Percentiles rank a stretch among this genome's conserved stretches.
Evolutionary conservation across 2,113 vertebrate genomes (phyloP).

Genomic region (Percina caprodes): DNA sequence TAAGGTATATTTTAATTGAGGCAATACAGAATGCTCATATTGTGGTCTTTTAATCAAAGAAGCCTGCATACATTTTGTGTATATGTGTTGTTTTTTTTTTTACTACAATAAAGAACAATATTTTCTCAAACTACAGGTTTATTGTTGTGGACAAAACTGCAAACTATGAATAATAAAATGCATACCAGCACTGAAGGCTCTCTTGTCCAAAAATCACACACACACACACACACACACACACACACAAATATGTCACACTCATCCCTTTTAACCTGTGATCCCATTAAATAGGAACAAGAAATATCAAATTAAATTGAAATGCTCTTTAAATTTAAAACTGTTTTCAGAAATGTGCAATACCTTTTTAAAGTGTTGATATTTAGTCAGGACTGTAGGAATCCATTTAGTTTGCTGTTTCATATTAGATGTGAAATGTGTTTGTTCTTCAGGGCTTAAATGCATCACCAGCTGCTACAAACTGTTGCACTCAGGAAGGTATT

Average conservation of each 20-base stretch:
- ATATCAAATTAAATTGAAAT: constrained; percentile 27
- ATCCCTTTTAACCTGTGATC: not conserved
- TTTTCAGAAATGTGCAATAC: constrained; percentile 4
- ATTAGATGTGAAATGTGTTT: constrained; percentile 1
- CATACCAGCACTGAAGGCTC: constrained; percentile 13
- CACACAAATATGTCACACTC: constrained; percentile 9
- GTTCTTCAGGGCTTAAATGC: constrained; percentile 14
- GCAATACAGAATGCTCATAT: not conserved
- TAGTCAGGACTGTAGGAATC: constrained; percentile 4
- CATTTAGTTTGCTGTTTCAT: constrained; percentile 10
- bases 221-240: not conserved
- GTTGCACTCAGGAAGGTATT: not conserved
- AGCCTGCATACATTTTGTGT: not conserved
- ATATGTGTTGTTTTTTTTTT: not conserved
- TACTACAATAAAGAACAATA: constrained; percentile 53
- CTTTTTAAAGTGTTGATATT: constrained; percentile 12
- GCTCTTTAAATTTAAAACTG: constrained; percentile 14
- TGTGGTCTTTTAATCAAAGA: not conserved
- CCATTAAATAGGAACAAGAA: constrained; percentile 7
- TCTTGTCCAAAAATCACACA: not conserved
- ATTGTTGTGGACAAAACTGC: constrained; percentile 11
- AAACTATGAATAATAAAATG: constrained; percentile 30
- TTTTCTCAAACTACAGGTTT: constrained; percentile 14
- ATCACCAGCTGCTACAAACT: constrained; percentile 18
- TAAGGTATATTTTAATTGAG: not conserved